Percentiles rank a stretch among this genome's conserved stretches.
Conservation (phyloP, 2,113 vertebrate species). For the Copsychus sechellarum region DNA sequence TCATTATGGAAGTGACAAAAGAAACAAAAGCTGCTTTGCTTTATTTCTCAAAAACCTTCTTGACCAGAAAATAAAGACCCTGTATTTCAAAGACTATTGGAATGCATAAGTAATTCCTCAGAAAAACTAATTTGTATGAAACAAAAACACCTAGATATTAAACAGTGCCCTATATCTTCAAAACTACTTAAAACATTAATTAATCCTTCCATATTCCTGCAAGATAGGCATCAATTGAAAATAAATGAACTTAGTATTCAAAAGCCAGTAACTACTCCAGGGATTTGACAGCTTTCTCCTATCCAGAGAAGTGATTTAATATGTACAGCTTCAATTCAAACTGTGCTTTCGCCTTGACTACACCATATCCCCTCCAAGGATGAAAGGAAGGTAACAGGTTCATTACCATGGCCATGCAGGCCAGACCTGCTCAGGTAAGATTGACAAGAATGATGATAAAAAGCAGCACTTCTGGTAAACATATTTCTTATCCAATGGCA, state of each 20-base stretch:
- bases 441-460: not conserved
- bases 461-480: not conserved
- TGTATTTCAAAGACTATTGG: not conserved
- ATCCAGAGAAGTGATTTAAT: not conserved
- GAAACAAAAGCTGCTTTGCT: not conserved
- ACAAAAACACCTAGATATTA: not conserved
- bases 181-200: conserved; percentile 37
- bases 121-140: not conserved
- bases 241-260: conserved; percentile 21
- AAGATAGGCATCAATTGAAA: conserved; percentile 33
- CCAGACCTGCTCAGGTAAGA: not conserved
- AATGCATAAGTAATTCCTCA: not conserved
- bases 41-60: not conserved
- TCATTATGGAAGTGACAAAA: not conserved
- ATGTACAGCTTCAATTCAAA: not conserved
- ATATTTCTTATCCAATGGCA: not conserved
- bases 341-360: not conserved
- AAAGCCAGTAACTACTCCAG: conserved; percentile 11
- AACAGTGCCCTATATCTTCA: not conserved
- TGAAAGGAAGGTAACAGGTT: not conserved
- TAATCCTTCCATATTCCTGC: conserved; percentile 15
- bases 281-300: not conserved
- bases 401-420: not conserved
- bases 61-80: not conserved
- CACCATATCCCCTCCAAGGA: not conserved